Base-by-base conservation (phyloP, 2,888 invertebrate genomes). In the Nesidiocoris tenuis region DNA sequence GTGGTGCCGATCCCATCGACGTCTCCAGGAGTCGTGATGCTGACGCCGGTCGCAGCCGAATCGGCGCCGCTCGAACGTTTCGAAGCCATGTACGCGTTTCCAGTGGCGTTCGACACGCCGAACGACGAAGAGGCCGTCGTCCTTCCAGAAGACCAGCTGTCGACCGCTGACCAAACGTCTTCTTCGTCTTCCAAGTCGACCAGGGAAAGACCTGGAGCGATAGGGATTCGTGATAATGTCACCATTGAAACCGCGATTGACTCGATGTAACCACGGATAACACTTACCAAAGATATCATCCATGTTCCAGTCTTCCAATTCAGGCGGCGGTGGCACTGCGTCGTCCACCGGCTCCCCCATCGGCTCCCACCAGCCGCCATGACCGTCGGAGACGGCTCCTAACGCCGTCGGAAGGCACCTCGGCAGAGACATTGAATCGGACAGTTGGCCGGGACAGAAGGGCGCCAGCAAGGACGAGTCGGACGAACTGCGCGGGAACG, bases 301-400 rank as follows among this genome's bases (percentile, higher is more conserved):
- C 78, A 91, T 84, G 82, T 90, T 91, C 92, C 92, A 92, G 83
- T 92, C 91, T 84, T 92, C 91, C 79, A 92, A 84, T 83, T 92
- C 92, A 1, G 91, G 89, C 23, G 80, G 89, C 87, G 70, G 70
- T 18, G 70, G 70, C 7, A 61, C 59, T 82, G 91, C 91, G 82
- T 91, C 91, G 81, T 91, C 91, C 82, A 91, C 91, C 81, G 91
- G 70, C 1, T 70, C 70, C 9, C 70, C 56, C 22, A 39, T 55
- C 82, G 89, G 88, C 81, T 91, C 91, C 85, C 89, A 90, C 79
- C 78, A 84, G 61, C 87, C 89, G 19, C 21, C 57, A 12, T 39
- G 3, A 7, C 39, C 39, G 3, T 12, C 39, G 39, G 12, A 7
- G n/a, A 18, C 22, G 2, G 21, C 17, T 12, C 57, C 70, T n/a